Evolutionary conservation across 2,113 vertebrate species (phyloP), one percentile per base, ranked within the genome.

Genomic region (Vicugna pacos): DNA sequence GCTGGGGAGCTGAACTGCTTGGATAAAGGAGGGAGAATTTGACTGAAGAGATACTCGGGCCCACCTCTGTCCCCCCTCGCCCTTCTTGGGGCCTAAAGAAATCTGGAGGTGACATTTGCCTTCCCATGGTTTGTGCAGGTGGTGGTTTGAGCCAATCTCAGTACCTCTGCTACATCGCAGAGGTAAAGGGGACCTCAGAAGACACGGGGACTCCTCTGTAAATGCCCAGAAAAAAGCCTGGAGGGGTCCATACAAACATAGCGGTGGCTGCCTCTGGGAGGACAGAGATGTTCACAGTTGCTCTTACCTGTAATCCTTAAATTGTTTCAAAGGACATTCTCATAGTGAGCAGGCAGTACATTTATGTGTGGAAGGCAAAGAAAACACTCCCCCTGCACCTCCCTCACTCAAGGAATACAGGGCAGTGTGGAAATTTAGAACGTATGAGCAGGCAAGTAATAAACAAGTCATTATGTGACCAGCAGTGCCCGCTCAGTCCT

Each of bases 331-430:
- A 91, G 52, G 56, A 56, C 26, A 46, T 75, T 85, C 90, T 73
- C 65, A 85, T 3, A 64, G 16, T 58, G 48, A 91, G 69, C 58
- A 80, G 50, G 48, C 62, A 77, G 35, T 54, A 84, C 64, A 69
- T 75, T 60, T 72, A 84, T 50, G 48, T 88, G 89, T 58, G 73
- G 64, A 79, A 95, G 70, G 58, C 70, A 77, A n/a, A 89, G 50
- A 92, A 91, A 62, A 81, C 15, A 54, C 3, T 32, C 20, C 50
- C 13, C 50, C 58, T 20, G 9, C 8, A 58, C 52, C 65, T 38
- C 5, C 9, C 24, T 48, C 1, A 26, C 30, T 32, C 28, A 56
- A 72, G 76, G 83, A 88, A 42, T 67, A 89, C 26, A 28, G 32
- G 65, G 28, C 62, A 72, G 30, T 24, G 77, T 19, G 70, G 77